Evolutionary conservation across 1,140 invertebrate species (phyloP), one percentile per base, ranked within the genome.

Genomic region (Radopholus similis): DNA sequence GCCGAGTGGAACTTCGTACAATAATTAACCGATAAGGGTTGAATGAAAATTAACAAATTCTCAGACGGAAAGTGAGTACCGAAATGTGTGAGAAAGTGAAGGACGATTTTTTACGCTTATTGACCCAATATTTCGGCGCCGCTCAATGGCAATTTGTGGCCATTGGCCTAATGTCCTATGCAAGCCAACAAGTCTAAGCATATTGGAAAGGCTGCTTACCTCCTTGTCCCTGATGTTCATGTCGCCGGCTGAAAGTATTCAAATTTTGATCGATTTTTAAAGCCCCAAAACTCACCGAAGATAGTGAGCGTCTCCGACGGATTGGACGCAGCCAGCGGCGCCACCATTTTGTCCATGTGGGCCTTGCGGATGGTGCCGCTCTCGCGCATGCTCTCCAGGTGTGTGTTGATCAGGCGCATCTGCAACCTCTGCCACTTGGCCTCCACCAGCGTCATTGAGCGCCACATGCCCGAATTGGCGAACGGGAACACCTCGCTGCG

Each of bases 371-470:
- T 37, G n/a, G 47, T 49, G 11, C 68, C 58, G 47, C 60, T 42
- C 11, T 77, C 77, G 18, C 53, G 51, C 47, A 32, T 70, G 38
- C 76, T 79, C 44, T 77, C 76, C 49, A 77, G 64, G 68, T 77
- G 76, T n/a, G 68, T 64, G 47, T 77, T 77, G 28, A 77, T 56
- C 2, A 77, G 66, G 9, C 56, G 63, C 6, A 77, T 35, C n/a
- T 74, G 60, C 15, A 80, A 42, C 18, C 40, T 37, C 13, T 68
- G 51, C 72, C 71, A 75, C 44, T 53, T 18, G 34, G 85, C 84
- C 67, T 86, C 74, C 23, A 86, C 34, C 30, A 78, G 47, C 18
- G 72, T 58, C 54, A 75, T 64, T 4, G 58, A 55, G 32, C 75
- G 55, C 11, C 74, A 73, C 75, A 77, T 77, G 53, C 40, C 38